Conservation (phyloP, 2,797 vertebrate genomes). For the Eurystomus glaucurus region DNA sequence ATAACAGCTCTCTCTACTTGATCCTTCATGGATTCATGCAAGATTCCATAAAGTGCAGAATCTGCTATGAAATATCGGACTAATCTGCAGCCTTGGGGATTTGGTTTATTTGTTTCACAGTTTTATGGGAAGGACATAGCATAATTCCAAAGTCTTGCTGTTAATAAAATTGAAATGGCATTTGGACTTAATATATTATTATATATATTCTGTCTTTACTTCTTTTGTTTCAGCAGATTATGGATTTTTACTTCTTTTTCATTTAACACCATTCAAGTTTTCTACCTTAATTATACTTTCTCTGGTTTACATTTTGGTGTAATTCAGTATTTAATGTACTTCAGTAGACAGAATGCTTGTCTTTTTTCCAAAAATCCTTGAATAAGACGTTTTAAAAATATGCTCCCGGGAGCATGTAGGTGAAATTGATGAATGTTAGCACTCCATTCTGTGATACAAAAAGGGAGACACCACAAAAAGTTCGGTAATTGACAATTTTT, state of each 20-base stretch:
- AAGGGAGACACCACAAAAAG: background rate
- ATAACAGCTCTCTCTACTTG: background rate
- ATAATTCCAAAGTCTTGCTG: background rate
- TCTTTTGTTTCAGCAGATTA: background rate
- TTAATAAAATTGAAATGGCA: background rate
- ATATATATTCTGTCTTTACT: background rate
- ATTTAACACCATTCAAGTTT: background rate
- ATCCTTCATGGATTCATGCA: background rate
- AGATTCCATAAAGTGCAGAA: background rate
- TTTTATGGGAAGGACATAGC: background rate
- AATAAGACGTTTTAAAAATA: background rate
- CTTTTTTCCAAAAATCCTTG: background rate
- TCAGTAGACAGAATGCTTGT: background rate
- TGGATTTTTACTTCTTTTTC: background rate
- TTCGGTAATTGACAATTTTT: background rate
- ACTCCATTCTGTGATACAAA: background rate
- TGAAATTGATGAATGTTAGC: background rate
- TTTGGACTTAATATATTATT: background rate
- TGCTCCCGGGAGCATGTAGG: background rate
- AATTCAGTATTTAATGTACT: background rate
- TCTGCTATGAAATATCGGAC: background rate
- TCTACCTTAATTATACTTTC: background rate
- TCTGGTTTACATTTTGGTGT: background rate
- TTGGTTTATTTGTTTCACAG: background rate
- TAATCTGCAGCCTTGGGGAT: background rate